These are phyloP conservation scores for Platichthys flesus DNA, from an alignment of 2,113 vertebrate genomes.

Conservation along the genomic window DNA sequence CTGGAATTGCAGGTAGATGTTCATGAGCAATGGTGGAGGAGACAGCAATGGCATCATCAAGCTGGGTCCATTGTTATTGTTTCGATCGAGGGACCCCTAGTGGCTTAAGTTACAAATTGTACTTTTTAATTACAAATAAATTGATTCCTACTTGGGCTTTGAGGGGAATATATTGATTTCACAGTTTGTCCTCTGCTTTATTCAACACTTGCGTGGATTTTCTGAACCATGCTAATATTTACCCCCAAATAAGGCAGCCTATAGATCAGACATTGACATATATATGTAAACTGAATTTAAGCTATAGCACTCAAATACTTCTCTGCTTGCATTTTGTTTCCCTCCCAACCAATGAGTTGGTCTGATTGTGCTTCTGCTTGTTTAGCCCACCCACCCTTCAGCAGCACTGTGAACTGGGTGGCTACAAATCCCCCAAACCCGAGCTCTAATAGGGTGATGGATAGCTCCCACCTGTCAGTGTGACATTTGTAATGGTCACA, in stretches of 20 bases:
- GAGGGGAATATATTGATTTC: not conserved
- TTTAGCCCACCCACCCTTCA: constrained; percentile 75
- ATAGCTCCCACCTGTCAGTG: constrained; percentile 73
- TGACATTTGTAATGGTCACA: constrained; percentile 70
- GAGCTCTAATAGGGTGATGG: constrained; percentile 72
- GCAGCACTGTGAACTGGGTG: constrained; percentile 54
- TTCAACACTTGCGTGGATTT: not conserved
- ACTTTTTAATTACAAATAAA: not conserved
- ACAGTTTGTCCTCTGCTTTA: not conserved
- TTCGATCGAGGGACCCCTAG: not conserved
- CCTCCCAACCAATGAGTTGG: constrained; percentile 40
- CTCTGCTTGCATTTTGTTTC: not conserved
- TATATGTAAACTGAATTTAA: not conserved
- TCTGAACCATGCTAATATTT: not conserved
- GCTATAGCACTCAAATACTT: too few species aligned
- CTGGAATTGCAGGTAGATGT: too few species aligned
- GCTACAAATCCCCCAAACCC: constrained; percentile 51
- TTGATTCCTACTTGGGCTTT: not conserved
- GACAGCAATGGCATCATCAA: too few species aligned
- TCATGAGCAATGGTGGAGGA: too few species aligned
- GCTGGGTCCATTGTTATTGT: not conserved
- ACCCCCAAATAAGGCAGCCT: not conserved
- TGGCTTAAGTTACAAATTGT: too few species aligned
- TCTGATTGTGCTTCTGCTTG: constrained; percentile 66
- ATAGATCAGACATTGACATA: not conserved